A percentile compares a stretch with the other conserved stretches of the same genome.
Conservation (phyloP, 2,797 vertebrate species). For the Acipenser ruthenus region DNA sequence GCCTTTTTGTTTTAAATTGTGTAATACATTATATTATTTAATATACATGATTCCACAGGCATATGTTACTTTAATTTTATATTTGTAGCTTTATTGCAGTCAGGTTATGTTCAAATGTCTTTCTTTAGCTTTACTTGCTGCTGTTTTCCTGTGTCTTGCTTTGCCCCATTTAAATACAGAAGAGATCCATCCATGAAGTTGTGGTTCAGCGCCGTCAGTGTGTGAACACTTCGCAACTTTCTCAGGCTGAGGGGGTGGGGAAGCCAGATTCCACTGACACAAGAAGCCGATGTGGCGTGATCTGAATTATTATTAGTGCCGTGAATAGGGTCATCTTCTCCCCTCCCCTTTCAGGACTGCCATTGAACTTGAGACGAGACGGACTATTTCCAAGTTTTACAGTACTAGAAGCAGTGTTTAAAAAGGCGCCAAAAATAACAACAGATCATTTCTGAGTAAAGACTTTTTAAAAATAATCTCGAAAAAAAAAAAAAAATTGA, state of each 20-base stretch:
- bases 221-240: slow-evolving; percentile 62
- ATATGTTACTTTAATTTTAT: too few species aligned
- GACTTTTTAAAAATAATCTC: too few species aligned
- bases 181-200: slow-evolving; percentile 58
- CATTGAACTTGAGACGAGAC: slow-evolving; percentile 60
- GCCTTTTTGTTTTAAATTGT: too few species aligned
- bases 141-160: not conserved
- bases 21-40: too few species aligned
- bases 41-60: too few species aligned
- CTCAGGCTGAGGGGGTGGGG: slow-evolving; percentile 59
- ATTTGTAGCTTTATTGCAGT: too few species aligned
- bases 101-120: too few species aligned
- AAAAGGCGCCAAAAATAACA: slow-evolving; percentile 60
- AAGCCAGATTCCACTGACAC: slow-evolving; percentile 61
- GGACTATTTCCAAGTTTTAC: slow-evolving; percentile 35
- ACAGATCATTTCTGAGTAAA: too few species aligned
- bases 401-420: not conserved
- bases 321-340: slow-evolving; percentile 53
- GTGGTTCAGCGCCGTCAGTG: slow-evolving; percentile 56
- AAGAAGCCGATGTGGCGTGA: slow-evolving; percentile 69
- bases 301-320: slow-evolving; percentile 70
- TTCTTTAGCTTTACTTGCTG: not conserved
- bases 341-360: slow-evolving; percentile 43
- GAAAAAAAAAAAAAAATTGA: too few species aligned
- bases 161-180: too few species aligned